Base-by-base conservation (phyloP, 2,888 invertebrate genomes). In the Yponomeuta sedellus region DNA sequence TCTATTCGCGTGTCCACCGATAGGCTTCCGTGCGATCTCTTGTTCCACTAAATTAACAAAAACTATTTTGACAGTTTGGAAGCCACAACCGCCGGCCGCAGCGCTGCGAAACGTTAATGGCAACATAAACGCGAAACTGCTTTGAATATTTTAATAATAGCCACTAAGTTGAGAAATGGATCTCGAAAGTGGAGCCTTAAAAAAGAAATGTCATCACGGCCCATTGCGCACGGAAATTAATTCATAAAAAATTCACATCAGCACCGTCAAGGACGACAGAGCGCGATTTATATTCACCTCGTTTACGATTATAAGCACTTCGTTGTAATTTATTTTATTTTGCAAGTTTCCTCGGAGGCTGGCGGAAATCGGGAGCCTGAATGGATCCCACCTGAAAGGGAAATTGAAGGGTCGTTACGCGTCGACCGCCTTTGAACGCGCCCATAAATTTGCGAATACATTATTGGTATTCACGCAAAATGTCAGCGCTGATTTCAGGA, bases 381-480 rank as follows among this genome's bases (percentile, higher is more conserved):
- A 87, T 87, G 80, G 85, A 83, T 83, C 82, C 78, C 74, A 75
- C 76, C 78, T 86, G 82, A 83, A 85, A 85, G 83, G 88, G 85
- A 88, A 88, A 88, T 88, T 83, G 87, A 86, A 85, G 83, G 83
- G 83, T 86, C 86, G 86, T 87, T 84, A 77, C 80, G 81, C 34
- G 2, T 76, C 78, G 78, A 74, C 70, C 75, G 73, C 79, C 74
- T 82, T 79, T 80, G 79, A 78, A 77, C 76, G 77, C 75, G 80
- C 80, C 82, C 68, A 83, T 84, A 85, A 85, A 86, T 84, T 82
- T 80, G 76, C 78, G 79, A 81, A 80, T 83, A 77, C 77, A 78
- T 77, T 79, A 83, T 82, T 81, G 76, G 75, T 81, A 77, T 79
- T 79, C 75, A 76, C 76, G 74, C 73, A 73, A 73, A 76, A 71